Conservation (phyloP, 2,888 invertebrate genomes). For the Limenitis camilla region DNA sequence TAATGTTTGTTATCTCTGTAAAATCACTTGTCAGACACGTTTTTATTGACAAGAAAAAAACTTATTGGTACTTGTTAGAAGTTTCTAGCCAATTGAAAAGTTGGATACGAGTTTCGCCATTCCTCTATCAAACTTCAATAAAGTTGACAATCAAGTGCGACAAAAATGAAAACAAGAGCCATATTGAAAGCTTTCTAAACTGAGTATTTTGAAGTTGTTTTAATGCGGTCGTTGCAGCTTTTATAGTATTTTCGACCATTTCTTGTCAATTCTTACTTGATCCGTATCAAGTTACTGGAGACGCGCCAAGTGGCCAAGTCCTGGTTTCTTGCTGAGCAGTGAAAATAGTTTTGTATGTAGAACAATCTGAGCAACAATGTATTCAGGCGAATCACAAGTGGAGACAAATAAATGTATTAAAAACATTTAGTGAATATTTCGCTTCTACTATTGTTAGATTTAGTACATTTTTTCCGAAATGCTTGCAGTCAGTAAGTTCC, state of each 20-base stretch:
- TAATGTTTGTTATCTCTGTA: too few species aligned
- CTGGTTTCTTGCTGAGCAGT: constrained; percentile 20
- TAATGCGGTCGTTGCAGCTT: constrained; percentile 10
- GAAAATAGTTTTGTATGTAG: constrained; percentile 24
- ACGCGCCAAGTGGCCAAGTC: constrained; percentile 16
- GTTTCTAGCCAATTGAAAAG: too few species aligned
- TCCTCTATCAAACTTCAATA: background rate
- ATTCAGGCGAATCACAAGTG: background rate
- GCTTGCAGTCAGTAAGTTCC: too few species aligned
- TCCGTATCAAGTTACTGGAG: constrained; percentile 25
- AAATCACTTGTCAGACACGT: too few species aligned
- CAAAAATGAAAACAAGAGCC: constrained; percentile 3
- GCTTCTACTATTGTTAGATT: too few species aligned
- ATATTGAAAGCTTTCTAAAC: constrained; percentile 5
- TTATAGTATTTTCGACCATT: constrained; percentile 18
- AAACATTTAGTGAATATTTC: background rate
- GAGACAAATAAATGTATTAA: constrained; percentile 3
- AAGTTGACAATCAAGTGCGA: background rate
- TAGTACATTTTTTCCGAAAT: too few species aligned
- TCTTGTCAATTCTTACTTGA: constrained; percentile 27
- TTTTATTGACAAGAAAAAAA: too few species aligned
- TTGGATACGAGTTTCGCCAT: too few species aligned
- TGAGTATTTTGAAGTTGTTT: constrained; percentile 1
- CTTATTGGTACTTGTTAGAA: too few species aligned
- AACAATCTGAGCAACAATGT: constrained; percentile 15